Base-by-base conservation (phyloP, 2,888 invertebrate species). In the Eudemis profundana region DNA sequence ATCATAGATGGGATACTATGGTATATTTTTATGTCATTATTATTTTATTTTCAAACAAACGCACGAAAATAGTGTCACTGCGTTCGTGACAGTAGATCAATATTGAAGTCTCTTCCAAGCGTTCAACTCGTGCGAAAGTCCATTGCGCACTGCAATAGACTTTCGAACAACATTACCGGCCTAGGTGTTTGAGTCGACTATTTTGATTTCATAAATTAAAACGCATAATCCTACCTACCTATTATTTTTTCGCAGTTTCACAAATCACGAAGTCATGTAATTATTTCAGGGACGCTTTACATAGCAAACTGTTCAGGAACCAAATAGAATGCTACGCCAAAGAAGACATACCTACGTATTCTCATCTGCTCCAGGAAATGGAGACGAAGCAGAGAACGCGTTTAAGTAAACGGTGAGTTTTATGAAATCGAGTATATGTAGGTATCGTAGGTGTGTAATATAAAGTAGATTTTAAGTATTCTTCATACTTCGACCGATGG, bases 1-100 rank as follows among this genome's bases (percentile, higher is more conserved):
- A 81, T 90, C 33, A 87, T 91, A 33, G 91, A 91, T 60, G 86
- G 86, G 12, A 86, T 90, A 67, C 70, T 92, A 38, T 92, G 91
- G 91, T 90, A 81, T 63, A 2, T n/a, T 47, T 42, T 56, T 40
- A 27, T 36, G 40, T 33, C 33, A 33, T n/a, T n/a, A 33, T 33
- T 33, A 33, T 2, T 0, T 10, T 33, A 23, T 23, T 23, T 23
- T 23, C 3, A 4, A 23, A 3, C 5, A 53, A 42, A 42, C 3
- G 14, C 2, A 4, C 2, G 3, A 42, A 3, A 14, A 42, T 14
- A n/a, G 3, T 15, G 14, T 15, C 42, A 10, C n/a, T n/a, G n/a
- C n/a, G n/a, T n/a, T n/a, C n/a, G n/a, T n/a, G n/a, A n/a, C n/a
- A n/a, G n/a, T n/a, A n/a, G n/a, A n/a, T n/a, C n/a, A n/a, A n/a